Evolutionary conservation across 2,113 vertebrate genomes (phyloP), one percentile per base, ranked within the genome.

Genomic region (Atrichornis clamosus): DNA sequence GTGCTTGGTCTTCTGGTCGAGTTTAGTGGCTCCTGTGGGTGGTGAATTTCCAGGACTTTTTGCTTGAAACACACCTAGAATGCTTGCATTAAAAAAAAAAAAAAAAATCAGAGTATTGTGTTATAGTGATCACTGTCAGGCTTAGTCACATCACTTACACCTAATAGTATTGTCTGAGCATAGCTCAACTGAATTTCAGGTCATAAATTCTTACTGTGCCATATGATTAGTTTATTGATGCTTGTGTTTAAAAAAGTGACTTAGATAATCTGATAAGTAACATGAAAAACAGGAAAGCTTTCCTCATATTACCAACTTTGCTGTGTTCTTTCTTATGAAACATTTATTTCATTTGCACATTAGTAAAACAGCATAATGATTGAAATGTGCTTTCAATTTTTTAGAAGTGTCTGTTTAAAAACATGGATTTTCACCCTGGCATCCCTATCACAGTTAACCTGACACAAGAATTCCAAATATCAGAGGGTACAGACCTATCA

Each of bases 381-480:
- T 84, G 15, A 77, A 68, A 87, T 30, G 62, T 39, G 8, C 4
- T 62, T 93, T 44, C 15, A 32, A 17, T 53, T 67, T 93, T 59
- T 41, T 59, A 42, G 7, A 65, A 41, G 30, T 12, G 27, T 32
- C 73, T 39, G 28, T 52, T 50, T 70, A 82, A 85, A 94, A 53
- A 32, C 30, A 14, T 13, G 24, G 15, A 90, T 55, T 80, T 73
- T 73, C 41, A 59, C 10, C 13, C 22, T 59, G 87, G 56, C 26
- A 79, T 82, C 89, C 68, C 21, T 60, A 10, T 56, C 50, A 52
- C 23, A 60, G 37, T 52, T 88, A 68, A 55, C 26, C 11, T 70
- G 44, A 33, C 26, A 16, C 15, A 18, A 96, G 56, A 89, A 92
- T 92, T 90, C 32, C 69, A 81, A 75, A 32, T 80, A 76, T 73